These are phyloP conservation scores for Caenorhabditis brenneri DNA, from an alignment of 1,140 invertebrate genomes.

Conservation along the genomic window DNA sequence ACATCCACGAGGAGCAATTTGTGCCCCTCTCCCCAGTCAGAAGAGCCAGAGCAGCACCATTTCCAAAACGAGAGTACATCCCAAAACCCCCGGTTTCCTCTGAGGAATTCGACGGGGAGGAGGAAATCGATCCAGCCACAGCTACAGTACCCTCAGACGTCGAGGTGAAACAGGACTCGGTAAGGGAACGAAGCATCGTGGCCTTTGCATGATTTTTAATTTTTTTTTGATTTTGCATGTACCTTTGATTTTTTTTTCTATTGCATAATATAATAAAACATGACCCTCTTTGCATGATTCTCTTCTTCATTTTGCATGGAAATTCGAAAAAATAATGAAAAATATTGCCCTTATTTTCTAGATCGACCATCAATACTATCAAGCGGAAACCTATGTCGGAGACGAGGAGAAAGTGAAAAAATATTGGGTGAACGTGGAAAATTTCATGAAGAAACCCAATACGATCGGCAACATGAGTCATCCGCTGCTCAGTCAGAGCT, in stretches of 20 bases:
- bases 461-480: conserved; percentile 45
- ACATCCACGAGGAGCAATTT: not conserved
- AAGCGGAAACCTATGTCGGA: not conserved
- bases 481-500: conserved; percentile 49
- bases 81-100: too few species aligned
- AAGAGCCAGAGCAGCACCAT: not conserved
- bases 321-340: too few species aligned
- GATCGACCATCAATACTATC: conserved; percentile 37
- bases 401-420: not conserved
- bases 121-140: conserved; percentile 4
- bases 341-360: not conserved
- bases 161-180: conserved; percentile 1
- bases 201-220: not conserved
- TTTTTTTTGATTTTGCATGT: not conserved
- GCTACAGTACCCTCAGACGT: not conserved
- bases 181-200: not conserved
- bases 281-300: not conserved
- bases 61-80: not conserved
- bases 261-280: too few species aligned
- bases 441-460: conserved; percentile 32
- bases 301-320: too few species aligned
- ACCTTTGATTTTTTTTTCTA: not conserved
- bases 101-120: not conserved
- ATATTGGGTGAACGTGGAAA: conserved; percentile 48
- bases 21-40: not conserved